phyloP scores from a whole-genome alignment of 2,113 vertebrate genomes.

The Phoxinus phoxinus region DNA sequence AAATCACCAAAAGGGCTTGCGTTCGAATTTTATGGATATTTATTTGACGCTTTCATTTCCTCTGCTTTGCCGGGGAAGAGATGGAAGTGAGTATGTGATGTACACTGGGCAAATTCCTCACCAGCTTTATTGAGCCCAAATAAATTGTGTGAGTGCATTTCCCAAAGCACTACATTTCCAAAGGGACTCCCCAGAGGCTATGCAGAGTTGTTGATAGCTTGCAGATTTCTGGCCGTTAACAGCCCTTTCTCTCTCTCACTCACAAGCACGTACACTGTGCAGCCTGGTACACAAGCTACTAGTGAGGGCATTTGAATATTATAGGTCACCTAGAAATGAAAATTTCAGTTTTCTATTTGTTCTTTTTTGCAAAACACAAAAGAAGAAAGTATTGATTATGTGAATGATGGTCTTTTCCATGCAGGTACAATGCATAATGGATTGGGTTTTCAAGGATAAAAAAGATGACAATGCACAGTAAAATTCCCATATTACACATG shows the following conservation, averaged over 20 bases:
- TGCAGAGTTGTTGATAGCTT: slow-evolving; percentile 41
- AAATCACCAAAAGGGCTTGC: slow-evolving; percentile 56
- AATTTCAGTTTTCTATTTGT: not conserved
- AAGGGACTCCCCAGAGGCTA: slow-evolving; percentile 47
- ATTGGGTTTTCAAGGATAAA: not conserved
- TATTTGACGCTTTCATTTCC: slow-evolving; percentile 56
- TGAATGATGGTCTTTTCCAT: not conserved
- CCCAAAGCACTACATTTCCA: slow-evolving; percentile 42
- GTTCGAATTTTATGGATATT: slow-evolving; percentile 57
- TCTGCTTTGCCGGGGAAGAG: slow-evolving; percentile 39
- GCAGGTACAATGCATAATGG: not conserved
- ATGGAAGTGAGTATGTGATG: slow-evolving; percentile 43
- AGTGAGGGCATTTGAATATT: not conserved
- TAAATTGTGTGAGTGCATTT: slow-evolving; percentile 52
- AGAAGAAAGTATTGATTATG: not conserved
- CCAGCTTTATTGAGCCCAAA: slow-evolving; percentile 53
- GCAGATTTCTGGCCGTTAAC: slow-evolving; percentile 28
- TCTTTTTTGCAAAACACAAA: not conserved
- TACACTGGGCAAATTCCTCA: slow-evolving; percentile 43
- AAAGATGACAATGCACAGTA: not conserved
- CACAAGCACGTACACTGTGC: not conserved
- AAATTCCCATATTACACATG: not conserved
- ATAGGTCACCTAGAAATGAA: not conserved
- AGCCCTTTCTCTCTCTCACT: not conserved
- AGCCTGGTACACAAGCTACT: slow-evolving; percentile 1